These are phyloP conservation scores for Emydoidea blandingii DNA, from an alignment of 2,797 vertebrate species.

Conservation along the genomic window DNA sequence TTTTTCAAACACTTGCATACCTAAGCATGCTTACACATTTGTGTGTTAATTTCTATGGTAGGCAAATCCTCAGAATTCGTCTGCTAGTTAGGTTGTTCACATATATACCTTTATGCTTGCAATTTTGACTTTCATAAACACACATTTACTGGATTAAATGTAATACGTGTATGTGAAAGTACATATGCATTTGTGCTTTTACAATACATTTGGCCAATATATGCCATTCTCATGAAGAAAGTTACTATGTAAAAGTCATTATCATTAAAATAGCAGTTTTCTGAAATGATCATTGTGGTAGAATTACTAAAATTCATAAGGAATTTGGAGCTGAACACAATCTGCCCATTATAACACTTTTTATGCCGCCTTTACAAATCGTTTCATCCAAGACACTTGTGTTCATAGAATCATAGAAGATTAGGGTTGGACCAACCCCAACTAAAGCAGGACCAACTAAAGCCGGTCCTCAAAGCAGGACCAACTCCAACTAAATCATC, in stretches of 20 bases:
- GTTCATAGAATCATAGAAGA: not conserved
- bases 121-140: not conserved
- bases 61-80: not conserved
- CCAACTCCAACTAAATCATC: too few species aligned
- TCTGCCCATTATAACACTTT: not conserved
- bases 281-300: not conserved
- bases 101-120: not conserved
- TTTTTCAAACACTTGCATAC: not conserved
- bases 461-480: too few species aligned
- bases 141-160: not conserved
- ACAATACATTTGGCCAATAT: not conserved
- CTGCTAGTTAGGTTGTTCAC: not conserved
- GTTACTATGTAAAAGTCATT: not conserved
- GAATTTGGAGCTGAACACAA: not conserved
- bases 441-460: too few species aligned
- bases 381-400: not conserved
- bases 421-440: too few species aligned
- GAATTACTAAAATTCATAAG: not conserved
- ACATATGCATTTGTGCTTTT: fast-evolving
- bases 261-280: not conserved
- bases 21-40: not conserved
- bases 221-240: not conserved
- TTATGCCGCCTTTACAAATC: not conserved
- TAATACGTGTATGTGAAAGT: not conserved
- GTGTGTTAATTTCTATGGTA: not conserved